Evolutionary conservation across 2,888 invertebrate genomes (phyloP).

Genomic region (Linnaemya tessellans): DNA sequence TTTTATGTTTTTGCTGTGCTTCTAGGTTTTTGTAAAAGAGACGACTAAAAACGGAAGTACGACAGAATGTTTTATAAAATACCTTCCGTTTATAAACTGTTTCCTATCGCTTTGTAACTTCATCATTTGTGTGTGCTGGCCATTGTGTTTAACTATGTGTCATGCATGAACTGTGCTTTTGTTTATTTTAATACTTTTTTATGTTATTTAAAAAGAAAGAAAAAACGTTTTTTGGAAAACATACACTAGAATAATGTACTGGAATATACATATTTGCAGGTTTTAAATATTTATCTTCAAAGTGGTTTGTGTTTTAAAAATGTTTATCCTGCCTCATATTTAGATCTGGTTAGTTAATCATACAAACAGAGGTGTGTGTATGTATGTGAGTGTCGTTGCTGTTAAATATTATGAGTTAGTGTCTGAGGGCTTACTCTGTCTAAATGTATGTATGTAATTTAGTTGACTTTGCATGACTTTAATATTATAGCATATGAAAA

Average conservation of each 20-base stretch:
- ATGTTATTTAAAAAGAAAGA: not conserved
- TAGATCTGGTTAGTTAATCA: conserved; percentile 53
- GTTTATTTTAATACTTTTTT: conserved; percentile 14
- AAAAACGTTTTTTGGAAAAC: no score
- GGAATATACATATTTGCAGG: no score
- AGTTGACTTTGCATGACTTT: not conserved
- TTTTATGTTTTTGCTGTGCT: not conserved
- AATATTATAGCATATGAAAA: not conserved
- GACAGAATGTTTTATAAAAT: conserved; percentile 55
- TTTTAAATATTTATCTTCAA: not conserved
- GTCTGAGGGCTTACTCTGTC: conserved; percentile 15
- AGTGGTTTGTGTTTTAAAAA: conserved; percentile 6
- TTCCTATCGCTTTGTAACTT: conserved; percentile 27
- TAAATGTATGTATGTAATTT: not conserved
- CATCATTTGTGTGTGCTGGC: not conserved
- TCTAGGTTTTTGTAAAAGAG: not conserved
- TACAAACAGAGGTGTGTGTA: conserved; percentile 20
- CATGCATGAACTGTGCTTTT: not conserved
- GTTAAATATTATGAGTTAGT: conserved; percentile 52
- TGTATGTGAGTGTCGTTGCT: not conserved
- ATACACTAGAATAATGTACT: no score
- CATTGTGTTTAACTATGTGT: not conserved
- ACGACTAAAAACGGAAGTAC: conserved; percentile 39
- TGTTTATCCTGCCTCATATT: conserved; percentile 40
- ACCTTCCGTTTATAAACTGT: conserved; percentile 45